These are phyloP conservation scores for Halcyon chelicuti DNA, from an alignment of 2,797 vertebrate genomes.

Conservation along the genomic window DNA sequence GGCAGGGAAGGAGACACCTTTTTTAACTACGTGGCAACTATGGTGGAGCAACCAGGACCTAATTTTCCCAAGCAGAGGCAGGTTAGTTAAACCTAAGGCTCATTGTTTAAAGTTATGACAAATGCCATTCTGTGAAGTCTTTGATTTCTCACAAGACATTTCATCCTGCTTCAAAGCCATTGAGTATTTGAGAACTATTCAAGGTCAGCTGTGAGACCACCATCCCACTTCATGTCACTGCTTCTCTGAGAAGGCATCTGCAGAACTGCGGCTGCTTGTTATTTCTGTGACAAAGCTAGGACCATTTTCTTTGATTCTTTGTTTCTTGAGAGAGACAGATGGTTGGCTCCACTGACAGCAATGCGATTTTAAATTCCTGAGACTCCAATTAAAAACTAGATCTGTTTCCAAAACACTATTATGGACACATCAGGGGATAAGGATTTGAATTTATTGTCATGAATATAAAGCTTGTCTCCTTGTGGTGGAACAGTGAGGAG, in stretches of 20 bases:
- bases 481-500: neutral
- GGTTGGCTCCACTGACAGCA: conserved; percentile 31
- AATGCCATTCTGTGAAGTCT: neutral
- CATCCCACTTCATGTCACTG: neutral
- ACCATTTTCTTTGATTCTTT: neutral
- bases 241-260: neutral
- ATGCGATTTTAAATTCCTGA: conserved; percentile 47
- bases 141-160: neutral
- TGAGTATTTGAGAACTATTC: neutral
- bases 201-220: neutral
- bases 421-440: neutral
- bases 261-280: neutral
- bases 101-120: neutral
- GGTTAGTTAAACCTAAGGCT: neutral
- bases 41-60: neutral
- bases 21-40: neutral
- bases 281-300: neutral
- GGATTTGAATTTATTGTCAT: conserved; percentile 43
- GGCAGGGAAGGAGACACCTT: neutral
- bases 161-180: conserved; percentile 1
- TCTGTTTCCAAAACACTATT: conserved; percentile 34
- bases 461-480: conserved; percentile 13
- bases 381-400: conserved; percentile 44
- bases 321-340: neutral
- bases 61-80: neutral